Conservation (phyloP, 2,113 vertebrate genomes). For the Plotosus lineatus region DNA sequence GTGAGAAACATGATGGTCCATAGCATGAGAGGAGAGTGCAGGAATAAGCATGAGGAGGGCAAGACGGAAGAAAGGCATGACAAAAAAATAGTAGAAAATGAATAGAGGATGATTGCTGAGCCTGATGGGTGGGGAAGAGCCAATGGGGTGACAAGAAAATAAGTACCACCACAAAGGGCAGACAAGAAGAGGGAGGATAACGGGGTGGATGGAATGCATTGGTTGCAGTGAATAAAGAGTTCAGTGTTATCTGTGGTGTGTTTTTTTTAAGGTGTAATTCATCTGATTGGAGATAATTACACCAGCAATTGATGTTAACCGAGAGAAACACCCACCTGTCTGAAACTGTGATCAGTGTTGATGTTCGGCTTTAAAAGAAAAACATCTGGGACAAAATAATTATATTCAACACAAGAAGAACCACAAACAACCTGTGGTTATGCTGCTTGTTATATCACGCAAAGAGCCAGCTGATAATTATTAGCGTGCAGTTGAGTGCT, state of each 20-base stretch:
- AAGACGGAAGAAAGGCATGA: neutral
- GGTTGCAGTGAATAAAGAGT: neutral
- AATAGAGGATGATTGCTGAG: slow-evolving; percentile 25
- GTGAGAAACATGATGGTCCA: neutral
- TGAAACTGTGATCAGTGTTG: neutral
- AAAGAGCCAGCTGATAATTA: neutral
- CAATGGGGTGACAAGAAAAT: neutral
- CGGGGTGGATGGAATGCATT: neutral
- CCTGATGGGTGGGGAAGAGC: slow-evolving; percentile 10
- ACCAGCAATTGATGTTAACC: slow-evolving; percentile 23
- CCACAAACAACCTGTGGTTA: neutral
- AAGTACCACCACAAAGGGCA: neutral
- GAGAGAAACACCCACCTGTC: slow-evolving; percentile 26
- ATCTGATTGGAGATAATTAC: slow-evolving; percentile 43
- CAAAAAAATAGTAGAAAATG: slow-evolving; percentile 21
- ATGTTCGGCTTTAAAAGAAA: neutral
- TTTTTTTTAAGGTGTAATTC: slow-evolving; percentile 21
- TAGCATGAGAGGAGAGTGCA: neutral
- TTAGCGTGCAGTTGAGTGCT: neutral
- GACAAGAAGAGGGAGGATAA: neutral
- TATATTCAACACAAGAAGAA: neutral
- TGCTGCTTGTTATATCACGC: slow-evolving; percentile 21
- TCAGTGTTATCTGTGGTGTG: neutral
- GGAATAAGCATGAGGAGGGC: neutral
- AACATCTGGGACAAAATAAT: neutral